These are phyloP conservation scores for Eurystomus glaucurus DNA, from an alignment of 2,797 vertebrate genomes.

Conservation along the genomic window DNA sequence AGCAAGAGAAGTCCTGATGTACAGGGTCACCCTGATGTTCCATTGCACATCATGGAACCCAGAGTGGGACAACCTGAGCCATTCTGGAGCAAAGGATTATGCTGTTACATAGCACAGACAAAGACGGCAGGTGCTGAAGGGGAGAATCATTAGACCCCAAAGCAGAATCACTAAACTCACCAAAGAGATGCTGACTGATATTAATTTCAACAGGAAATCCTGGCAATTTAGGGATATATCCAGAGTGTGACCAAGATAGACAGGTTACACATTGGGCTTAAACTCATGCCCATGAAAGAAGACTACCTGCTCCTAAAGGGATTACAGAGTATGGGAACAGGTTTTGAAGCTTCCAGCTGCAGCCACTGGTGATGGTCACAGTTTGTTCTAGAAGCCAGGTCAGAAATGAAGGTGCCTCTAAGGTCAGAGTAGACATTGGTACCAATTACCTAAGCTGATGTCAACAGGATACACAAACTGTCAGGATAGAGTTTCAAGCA, in stretches of 20 bases:
- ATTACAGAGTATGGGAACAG: neutral
- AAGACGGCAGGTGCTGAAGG: neutral
- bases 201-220: neutral
- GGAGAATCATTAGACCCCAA: neutral
- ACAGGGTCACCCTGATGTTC: neutral
- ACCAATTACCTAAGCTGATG: neutral
- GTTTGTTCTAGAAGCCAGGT: neutral
- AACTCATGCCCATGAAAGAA: neutral
- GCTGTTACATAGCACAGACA: neutral
- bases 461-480: neutral
- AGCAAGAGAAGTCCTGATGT: neutral
- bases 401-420: neutral
- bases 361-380: neutral
- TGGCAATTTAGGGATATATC: neutral
- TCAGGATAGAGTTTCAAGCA: neutral
- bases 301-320: neutral
- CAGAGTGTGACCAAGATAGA: neutral
- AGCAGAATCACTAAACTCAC: neutral
- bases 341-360: neutral
- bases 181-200: neutral
- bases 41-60: neutral
- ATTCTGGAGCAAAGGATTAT: conserved; percentile 3
- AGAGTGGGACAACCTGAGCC: neutral
- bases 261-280: neutral
- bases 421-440: neutral